Conservation (phyloP, 2,888 invertebrate species). For the Helleia helle region DNA sequence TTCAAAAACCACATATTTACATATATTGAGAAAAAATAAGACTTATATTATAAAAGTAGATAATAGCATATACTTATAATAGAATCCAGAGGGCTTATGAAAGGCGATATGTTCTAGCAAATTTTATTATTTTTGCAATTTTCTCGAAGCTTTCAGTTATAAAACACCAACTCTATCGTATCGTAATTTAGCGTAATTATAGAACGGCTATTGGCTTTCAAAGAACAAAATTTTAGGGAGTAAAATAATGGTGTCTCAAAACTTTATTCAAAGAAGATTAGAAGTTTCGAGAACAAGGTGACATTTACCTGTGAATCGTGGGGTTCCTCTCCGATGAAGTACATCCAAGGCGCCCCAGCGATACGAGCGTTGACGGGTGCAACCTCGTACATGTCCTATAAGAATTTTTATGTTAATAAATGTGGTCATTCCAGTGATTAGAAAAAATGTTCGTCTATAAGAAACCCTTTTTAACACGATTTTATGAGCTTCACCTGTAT, state of each 20-base stretch:
- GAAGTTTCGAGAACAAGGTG: no score
- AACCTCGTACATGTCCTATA: constrained; percentile 42
- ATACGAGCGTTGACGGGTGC: constrained; percentile 71
- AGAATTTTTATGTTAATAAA: no score
- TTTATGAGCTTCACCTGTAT: no score
- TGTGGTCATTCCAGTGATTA: no score
- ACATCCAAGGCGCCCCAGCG: constrained; percentile 50
- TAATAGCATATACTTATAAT: not conserved
- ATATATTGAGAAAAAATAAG: no score
- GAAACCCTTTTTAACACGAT: no score
- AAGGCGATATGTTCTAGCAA: not conserved
- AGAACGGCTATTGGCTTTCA: constrained; percentile 6
- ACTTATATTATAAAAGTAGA: not conserved
- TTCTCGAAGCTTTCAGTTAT: not conserved
- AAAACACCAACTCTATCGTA: not conserved
- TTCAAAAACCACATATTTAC: no score
- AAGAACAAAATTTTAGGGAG: not conserved
- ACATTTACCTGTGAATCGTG: constrained; percentile 56
- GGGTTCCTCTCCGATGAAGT: constrained; percentile 52
- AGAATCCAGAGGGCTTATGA: not conserved
- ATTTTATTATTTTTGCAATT: constrained; percentile 1
- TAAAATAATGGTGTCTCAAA: not conserved
- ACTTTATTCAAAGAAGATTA: no score
- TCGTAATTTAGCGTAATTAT: constrained; percentile 4
- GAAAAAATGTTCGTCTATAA: no score